A percentile compares a stretch with the other conserved stretches of the same genome.
These are phyloP conservation scores for Tokudaia muenninki DNA, from an alignment of 2,797 vertebrate species.

Conservation along the genomic window DNA sequence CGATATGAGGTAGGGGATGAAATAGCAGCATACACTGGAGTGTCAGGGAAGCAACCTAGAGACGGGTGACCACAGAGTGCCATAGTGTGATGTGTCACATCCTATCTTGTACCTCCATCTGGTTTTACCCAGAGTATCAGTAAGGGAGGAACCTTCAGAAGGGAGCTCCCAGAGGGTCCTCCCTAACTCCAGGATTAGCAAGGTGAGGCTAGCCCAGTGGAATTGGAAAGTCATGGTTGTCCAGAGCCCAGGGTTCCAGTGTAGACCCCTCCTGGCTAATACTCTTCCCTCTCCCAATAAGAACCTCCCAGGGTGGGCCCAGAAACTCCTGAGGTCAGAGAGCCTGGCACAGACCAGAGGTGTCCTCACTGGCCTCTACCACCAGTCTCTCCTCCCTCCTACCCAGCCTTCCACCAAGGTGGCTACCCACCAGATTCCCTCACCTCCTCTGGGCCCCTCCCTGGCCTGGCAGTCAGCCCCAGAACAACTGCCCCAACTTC, in stretches of 20 bases:
- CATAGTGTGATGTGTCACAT: neutral
- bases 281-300: neutral
- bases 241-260: neutral
- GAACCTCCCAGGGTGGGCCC: neutral
- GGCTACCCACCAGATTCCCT: neutral
- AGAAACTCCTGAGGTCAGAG: neutral
- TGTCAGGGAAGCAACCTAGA: neutral
- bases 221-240: neutral
- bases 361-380: neutral
- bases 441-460: neutral
- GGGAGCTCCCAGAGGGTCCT: neutral
- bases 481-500: neutral
- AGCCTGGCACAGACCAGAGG: neutral
- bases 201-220: neutral
- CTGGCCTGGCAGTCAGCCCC: neutral
- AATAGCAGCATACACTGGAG: neutral
- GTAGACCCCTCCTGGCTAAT: neutral
- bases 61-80: neutral
- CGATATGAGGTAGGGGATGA: accelerated
- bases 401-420: neutral
- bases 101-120: neutral
- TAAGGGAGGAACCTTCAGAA: neutral
- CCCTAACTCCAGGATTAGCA: neutral
- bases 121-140: neutral
- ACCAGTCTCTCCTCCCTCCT: neutral